phyloP scores from a whole-genome alignment of 2,888 invertebrate species.

The Cepaea hortensis region DNA sequence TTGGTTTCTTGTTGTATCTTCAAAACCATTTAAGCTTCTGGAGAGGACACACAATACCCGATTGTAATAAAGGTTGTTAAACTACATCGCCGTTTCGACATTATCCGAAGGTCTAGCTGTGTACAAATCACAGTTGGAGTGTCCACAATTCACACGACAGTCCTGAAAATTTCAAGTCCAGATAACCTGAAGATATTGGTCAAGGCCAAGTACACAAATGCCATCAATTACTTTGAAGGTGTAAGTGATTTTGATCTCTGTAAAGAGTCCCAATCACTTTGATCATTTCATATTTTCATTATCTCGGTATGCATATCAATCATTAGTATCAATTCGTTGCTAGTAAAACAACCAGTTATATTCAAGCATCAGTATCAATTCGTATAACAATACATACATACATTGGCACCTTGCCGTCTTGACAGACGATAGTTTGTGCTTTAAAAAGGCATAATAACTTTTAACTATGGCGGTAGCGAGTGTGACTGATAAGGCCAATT shows the following conservation, averaged over 20 bases:
- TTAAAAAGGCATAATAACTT: too few species aligned
- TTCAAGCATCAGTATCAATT: too few species aligned
- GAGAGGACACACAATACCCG: neutral
- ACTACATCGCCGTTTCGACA: neutral
- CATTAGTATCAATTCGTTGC: too few species aligned
- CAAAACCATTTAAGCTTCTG: neutral
- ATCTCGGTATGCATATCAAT: too few species aligned
- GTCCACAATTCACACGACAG: neutral
- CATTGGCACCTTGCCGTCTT: too few species aligned
- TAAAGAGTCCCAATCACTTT: too few species aligned
- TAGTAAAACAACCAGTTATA: too few species aligned
- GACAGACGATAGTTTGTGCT: too few species aligned
- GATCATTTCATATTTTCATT: too few species aligned
- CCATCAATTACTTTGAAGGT: constrained; percentile 8
- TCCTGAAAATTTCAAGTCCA: neutral
- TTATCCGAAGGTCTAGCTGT: constrained; percentile 26
- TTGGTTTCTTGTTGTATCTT: neutral
- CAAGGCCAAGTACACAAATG: constrained; percentile 34
- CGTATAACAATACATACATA: too few species aligned
- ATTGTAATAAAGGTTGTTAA: neutral
- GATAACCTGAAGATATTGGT: constrained; percentile 7
- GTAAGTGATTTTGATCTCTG: neutral
- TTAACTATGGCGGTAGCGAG: too few species aligned
- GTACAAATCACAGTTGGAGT: constrained; percentile 25
- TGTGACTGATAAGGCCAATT: too few species aligned